A percentile compares a stretch with the other conserved stretches of the same genome.
Conservation (phyloP, 2,797 vertebrate genomes). For the Enteromius trimaculatus region DNA sequence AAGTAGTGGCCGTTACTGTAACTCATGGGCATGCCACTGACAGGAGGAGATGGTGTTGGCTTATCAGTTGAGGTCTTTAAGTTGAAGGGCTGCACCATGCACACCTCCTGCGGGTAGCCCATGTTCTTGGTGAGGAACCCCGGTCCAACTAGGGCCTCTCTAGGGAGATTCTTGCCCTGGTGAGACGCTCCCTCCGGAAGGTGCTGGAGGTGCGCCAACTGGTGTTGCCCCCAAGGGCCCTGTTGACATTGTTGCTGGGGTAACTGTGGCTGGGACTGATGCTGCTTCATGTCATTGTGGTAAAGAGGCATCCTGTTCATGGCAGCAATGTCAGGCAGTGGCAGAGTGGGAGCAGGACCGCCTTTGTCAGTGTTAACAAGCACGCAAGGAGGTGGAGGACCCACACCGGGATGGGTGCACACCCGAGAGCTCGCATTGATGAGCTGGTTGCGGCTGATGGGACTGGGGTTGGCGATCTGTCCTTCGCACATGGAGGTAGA, state of each 20-base stretch:
- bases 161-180: constrained; percentile 83
- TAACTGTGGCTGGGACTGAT: constrained; percentile 82
- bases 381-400: constrained; percentile 85
- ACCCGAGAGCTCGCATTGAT: constrained; percentile 96
- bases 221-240: constrained; percentile 92
- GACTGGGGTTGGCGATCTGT: constrained; percentile 88
- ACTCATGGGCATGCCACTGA: constrained; percentile 78
- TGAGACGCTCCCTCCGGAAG: constrained; percentile 82
- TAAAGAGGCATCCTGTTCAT: constrained; percentile 82
- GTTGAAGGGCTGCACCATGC: constrained; percentile 84
- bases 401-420: constrained; percentile 82
- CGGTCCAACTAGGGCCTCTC: constrained; percentile 82
- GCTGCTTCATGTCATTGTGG: constrained; percentile 87
- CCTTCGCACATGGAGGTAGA: constrained; percentile 84
- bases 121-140: constrained; percentile 83
- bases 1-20: constrained; percentile 93
- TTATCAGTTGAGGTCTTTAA: constrained; percentile 89
- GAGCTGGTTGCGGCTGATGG: constrained; percentile 97
- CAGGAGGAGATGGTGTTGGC: constrained; percentile 84
- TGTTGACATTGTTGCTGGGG: constrained; percentile 72
- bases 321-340: constrained; percentile 78
- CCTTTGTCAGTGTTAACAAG: constrained; percentile 73
- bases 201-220: constrained; percentile 90
- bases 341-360: constrained; percentile 61
- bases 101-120: constrained; percentile 87